Base-by-base conservation (phyloP, 2,797 vertebrate species). In the Pogoniulus pusillus region DNA sequence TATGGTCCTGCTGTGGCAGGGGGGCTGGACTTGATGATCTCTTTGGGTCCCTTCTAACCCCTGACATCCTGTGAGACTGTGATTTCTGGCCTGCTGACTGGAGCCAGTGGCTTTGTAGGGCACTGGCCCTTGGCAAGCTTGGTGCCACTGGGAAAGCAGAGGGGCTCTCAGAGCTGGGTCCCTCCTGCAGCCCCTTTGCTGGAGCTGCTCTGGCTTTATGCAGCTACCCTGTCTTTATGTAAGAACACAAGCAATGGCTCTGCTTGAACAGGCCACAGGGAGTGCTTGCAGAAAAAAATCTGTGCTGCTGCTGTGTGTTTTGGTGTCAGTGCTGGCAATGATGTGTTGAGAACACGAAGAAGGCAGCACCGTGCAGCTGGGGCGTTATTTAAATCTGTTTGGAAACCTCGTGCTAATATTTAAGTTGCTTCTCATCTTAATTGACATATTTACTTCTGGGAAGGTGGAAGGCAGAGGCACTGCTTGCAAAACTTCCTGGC, bases 371-470 rank as follows among this genome's bases (percentile, higher is more conserved):
- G 2, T 57, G 62, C 76, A 69, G 77, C 81, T 92, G 87, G 24
- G 69, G 13, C 16, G 1, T 77, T 80, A 62, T 70, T 83, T 45
- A 70, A 63, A 87, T 65, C 55, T 47, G 41, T 91, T 86, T 81
- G 53, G 69, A 88, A 90, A 57, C 15, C 66, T 90, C 47, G 58
- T 70, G 73, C 62, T 88, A 83, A 69, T 88, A 74, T 81, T 90
- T 81, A 93, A 88, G 79, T 74, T 77, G 37, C 62, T 77, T 74
- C 78, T 80, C 15, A 17, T 78, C 77, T 92, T 90, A 77, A 90
- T 66, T 41, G 74, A 47, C 74, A 55, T 83, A 29, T 86, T 86
- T 92, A 55, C 70, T 89, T 83, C 43, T 66, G 78, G 70, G 82
- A 81, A 77, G 53, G 74, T 66, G 37, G 47, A 89, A 85, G 68